Evolutionary conservation across 2,888 invertebrate genomes (phyloP), one percentile per base, ranked within the genome.

Genomic region (Steinernema hermaphroditum): DNA sequence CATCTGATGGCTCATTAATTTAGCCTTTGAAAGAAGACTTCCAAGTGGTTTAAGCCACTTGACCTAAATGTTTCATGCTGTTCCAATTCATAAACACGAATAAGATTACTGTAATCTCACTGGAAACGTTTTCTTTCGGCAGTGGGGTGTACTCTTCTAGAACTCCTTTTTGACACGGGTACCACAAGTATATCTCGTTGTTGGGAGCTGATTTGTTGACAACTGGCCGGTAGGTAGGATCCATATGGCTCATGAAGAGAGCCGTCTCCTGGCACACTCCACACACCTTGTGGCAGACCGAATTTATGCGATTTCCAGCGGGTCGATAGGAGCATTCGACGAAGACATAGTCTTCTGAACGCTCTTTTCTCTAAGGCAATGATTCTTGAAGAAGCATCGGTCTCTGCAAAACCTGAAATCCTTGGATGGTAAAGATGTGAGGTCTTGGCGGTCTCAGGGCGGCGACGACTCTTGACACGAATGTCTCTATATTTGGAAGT

Each of bases 311-410:
- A 14, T 27, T 27, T 19, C 54, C 54, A 54, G 54, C 22, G 2
- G 54, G 54, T 4, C 54, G 54, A 54, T 54, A 54, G 54, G 54
- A 54, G 24, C 19, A 22, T 54, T 54, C 54, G 54, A 54, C 27
- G 22, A 54, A 54, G 4, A 27, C 54, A 27, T 54, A 54, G 27
- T 54, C 54, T 14, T 54, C 54, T 4, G 54, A 19, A 12, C 22
- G 16, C 2, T 14, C 19, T 22, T 22, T 27, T 49, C 49, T 49
- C 49, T 49, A 14, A 49, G 6, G 19, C 49, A n/a, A 6, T 8
- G 19, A 49, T n/a, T 41, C 14, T 49, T 49, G 9, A 6, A 49
- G 6, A 49, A 6, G 49, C 9, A 49, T n/a, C 12, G 49, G 49
- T 6, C n/a, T n/a, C n/a, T n/a, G n/a, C n/a, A n/a, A 6, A 14